Base-by-base conservation (phyloP, 2,113 vertebrate genomes). In the Poeciliopsis prolifica region DNA sequence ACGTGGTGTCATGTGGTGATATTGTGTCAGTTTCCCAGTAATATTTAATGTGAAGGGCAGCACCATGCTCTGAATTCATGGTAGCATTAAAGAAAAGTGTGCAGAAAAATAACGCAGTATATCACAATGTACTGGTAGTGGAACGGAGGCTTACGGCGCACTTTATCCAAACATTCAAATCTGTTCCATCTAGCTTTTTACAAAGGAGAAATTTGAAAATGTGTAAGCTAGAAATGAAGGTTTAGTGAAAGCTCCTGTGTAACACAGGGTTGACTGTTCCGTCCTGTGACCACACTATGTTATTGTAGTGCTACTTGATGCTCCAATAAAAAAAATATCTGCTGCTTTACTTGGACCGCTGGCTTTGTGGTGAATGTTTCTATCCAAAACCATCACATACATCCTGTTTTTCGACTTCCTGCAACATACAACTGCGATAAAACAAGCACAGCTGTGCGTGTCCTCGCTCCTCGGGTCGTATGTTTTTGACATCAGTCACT, bases 61-160 rank as follows among this genome's bases (percentile, higher is more conserved):
- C 84, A 84, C 75, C 90, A 88, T 86, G 90, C 88, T 90, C 83
- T 82, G 7, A 77, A 72, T 89, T 77, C 79, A 89, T 87, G 82
- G 94, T 94, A 93, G 93, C 92, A 93, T 92, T 92, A 82, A 78
- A 87, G 72, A 85, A 74, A 80, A 78, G 61, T 92, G 86, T 92
- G 89, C 87, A 90, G 67, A 82, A 85, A 88, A 79, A 88, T 68
- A 81, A 72, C 7, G 79, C 65, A 67, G 79, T 87, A 77, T 75
- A 83, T 54, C 75, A 70, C 48, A 74, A 62, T 76, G 68, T 81
- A n/a, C 30, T 63, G 64, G 80, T 72, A 63, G 73, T 61, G 71
- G 67, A 64, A 11, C 0, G 63, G 76, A 61, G 29, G 24, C 54
- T 64, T 64, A 74, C 35, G n/a, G 62, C 28, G 68, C 78, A 86